phyloP scores from a whole-genome alignment of 2,888 invertebrate genomes.

The Cheilosia scutellata region DNA sequence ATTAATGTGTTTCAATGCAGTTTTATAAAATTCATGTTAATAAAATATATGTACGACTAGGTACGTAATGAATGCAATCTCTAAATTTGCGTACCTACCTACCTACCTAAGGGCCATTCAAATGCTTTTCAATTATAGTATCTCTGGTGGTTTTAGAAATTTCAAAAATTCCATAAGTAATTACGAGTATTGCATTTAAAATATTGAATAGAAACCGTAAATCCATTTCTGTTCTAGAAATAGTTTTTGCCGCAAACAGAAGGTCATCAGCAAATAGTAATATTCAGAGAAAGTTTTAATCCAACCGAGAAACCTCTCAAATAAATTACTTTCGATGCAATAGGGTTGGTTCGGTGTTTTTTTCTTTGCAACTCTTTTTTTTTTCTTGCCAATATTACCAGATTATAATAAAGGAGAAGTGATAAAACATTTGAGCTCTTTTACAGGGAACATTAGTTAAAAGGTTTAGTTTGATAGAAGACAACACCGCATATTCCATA shows the following conservation, averaged over 20 bases:
- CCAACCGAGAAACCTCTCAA: constrained; percentile 49
- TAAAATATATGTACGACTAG: too few relatives aligned
- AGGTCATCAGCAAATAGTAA: constrained; percentile 57
- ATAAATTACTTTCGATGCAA: constrained; percentile 57
- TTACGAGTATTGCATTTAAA: constrained; percentile 31
- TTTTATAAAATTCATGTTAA: too few relatives aligned
- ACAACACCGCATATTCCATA: too few relatives aligned
- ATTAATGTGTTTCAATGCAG: too few relatives aligned
- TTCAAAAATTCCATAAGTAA: constrained; percentile 22
- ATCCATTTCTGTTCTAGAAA: constrained; percentile 31
- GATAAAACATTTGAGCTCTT: too few relatives aligned
- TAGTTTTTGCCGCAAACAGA: constrained; percentile 55
- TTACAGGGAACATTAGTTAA: too few relatives aligned
- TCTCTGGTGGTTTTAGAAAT: constrained; percentile 1
- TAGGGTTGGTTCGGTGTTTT: background rate
- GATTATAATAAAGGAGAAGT: too few relatives aligned
- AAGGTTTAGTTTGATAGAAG: too few relatives aligned
- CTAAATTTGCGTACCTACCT: too few relatives aligned
- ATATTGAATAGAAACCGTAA: constrained; percentile 41
- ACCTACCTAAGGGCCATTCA: too few relatives aligned
- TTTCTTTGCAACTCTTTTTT: background rate
- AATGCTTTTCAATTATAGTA: background rate
- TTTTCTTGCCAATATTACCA: background rate
- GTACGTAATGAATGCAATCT: too few relatives aligned
- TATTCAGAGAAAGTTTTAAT: constrained; percentile 37